These are phyloP conservation scores for Pangasius mekongensis DNA, from an alignment of 2,797 vertebrate genomes.

Conservation along the genomic window DNA sequence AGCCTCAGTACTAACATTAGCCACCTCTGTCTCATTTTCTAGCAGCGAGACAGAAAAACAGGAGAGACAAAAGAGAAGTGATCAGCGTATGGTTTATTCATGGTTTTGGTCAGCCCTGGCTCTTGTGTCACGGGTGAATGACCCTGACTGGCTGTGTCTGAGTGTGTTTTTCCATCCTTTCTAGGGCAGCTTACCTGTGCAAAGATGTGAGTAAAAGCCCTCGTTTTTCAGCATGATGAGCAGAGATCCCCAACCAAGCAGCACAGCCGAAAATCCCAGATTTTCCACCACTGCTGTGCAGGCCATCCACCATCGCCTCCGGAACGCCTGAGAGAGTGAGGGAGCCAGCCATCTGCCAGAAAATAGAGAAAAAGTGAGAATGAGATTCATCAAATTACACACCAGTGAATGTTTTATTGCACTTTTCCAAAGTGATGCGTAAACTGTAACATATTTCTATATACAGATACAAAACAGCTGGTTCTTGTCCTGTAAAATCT, in stretches of 20 bases:
- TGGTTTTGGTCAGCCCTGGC: not conserved
- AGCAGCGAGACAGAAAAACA: not conserved
- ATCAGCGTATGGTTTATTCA: constrained; percentile 44
- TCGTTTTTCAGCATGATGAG: constrained; percentile 90
- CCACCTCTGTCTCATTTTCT: constrained; percentile 67
- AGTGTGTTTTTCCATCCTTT: constrained; percentile 7
- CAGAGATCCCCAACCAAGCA: constrained; percentile 89
- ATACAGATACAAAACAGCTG: not conserved
- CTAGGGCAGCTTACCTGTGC: constrained; percentile 72
- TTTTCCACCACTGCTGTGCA: constrained; percentile 86
- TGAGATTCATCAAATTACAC: not conserved
- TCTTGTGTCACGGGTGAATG: constrained; percentile 23
- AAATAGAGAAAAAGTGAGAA: not conserved
- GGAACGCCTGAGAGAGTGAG: constrained; percentile 79
- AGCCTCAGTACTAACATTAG: constrained; percentile 39
- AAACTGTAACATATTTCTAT: not conserved
- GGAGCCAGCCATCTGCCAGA: constrained; percentile 75
- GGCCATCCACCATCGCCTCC: constrained; percentile 91
- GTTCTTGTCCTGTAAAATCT: not conserved
- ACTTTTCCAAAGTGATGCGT: not conserved
- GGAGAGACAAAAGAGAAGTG: not conserved
- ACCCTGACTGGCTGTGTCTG: not conserved
- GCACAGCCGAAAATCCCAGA: constrained; percentile 87
- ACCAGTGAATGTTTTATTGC: not conserved
- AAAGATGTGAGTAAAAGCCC: constrained; percentile 88